Base-by-base conservation (phyloP, 2,888 invertebrate genomes). In the Stenurella melanura region DNA sequence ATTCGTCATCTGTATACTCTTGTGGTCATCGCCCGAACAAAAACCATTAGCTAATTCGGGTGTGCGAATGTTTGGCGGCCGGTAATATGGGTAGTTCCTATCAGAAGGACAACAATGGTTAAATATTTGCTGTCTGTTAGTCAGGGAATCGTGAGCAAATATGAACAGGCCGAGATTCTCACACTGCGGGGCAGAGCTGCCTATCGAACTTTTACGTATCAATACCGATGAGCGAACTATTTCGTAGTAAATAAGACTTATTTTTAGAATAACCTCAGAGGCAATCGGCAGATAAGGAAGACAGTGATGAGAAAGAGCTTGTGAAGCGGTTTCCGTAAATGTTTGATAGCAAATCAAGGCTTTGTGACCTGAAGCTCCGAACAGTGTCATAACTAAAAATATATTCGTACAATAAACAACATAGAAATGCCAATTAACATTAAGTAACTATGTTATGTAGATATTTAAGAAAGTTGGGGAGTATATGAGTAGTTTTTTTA, bases 111-210 rank as follows among this genome's bases (percentile, higher is more conserved):
- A 83, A 79, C 82, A 77, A 75, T 83, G 80, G 82, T 82, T 82
- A 85, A 86, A 86, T 86, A 86, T 86, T 86, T 85, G 79, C 85
- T 74, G 73, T 83, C 81, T 78, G 85, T 85, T 85, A 84, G 81
- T 80, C 78, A 80, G 83, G 80, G 83, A 83, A 82, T 83, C 78
- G 83, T 81, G 80, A 78, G 81, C 78, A 85, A 85, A 86, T 85
- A 85, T 83, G 79, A 81, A 84, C 85, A 84, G 84, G 76, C 81
- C 78, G 76, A 78, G 80, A 76, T 82, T 84, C 83, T 83, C 84
- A 84, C 81, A 50, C n/a, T 50, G 50, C 50, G 1, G 50, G 50
- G 50, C 50, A n/a, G 50, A 6, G 50, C 15, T 2, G 61, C 18
- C 42, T 64, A 64, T 64, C 38, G 19, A 42, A 64, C 64, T 64